Conservation (phyloP, 1,140 invertebrate species). For the Hylaeus anthracinus region DNA sequence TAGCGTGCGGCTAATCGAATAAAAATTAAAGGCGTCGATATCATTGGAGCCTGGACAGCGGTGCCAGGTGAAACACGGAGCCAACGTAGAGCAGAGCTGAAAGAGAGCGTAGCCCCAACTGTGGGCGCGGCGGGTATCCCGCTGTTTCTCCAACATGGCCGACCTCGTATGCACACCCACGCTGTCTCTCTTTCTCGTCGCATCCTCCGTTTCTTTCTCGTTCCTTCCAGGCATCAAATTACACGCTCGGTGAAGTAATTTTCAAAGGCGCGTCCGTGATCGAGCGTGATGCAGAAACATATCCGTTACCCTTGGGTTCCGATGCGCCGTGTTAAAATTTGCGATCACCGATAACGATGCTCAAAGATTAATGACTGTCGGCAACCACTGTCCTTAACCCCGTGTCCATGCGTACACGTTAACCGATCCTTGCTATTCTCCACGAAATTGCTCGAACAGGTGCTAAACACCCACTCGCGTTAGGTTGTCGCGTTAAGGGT, state of each 20-base stretch:
- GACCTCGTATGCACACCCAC: slow-evolving; percentile 71
- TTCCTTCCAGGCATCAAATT: slow-evolving; percentile 55
- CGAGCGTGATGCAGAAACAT: slow-evolving; percentile 55
- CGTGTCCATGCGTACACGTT: not conserved
- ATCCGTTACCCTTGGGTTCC: slow-evolving; percentile 53
- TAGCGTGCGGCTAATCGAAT: slow-evolving; percentile 44
- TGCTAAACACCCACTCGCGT: not conserved
- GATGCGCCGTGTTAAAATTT: slow-evolving; percentile 50
- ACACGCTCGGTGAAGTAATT: slow-evolving; percentile 57
- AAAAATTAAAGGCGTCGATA: slow-evolving; percentile 58
- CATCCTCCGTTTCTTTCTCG: slow-evolving; percentile 49
- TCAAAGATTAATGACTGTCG: slow-evolving; percentile 52
- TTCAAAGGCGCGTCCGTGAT: slow-evolving; percentile 51
- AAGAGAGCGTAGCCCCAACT: slow-evolving; percentile 44
- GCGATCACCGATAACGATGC: slow-evolving; percentile 58
- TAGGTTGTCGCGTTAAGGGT: no score
- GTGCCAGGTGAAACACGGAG: slow-evolving; percentile 46
- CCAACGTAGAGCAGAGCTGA: slow-evolving; percentile 15
- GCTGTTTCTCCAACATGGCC: slow-evolving; percentile 73
- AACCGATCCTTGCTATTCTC: not conserved
- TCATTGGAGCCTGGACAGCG: slow-evolving; percentile 20
- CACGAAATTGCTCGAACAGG: not conserved
- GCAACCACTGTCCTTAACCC: slow-evolving; percentile 17
- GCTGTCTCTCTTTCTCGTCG: slow-evolving; percentile 34
- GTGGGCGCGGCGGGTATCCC: slow-evolving; percentile 75